Evolutionary conservation across 2,888 invertebrate genomes (phyloP).

Genomic region (Eugnorisma glareosa): DNA sequence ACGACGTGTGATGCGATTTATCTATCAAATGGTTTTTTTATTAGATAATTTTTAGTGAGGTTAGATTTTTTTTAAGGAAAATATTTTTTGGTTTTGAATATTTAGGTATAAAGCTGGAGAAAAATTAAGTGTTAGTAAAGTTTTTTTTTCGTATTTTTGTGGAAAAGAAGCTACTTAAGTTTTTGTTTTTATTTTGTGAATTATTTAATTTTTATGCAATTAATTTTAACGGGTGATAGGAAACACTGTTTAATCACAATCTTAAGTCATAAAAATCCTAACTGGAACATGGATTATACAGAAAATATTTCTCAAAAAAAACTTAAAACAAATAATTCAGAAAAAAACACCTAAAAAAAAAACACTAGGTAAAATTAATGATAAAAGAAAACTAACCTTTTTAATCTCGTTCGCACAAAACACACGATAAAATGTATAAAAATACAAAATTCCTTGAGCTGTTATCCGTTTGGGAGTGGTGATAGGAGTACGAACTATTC

Average conservation of each 20-base stretch:
- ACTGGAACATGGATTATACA: too few species aligned
- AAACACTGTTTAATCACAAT: neutral
- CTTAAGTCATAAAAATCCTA: neutral
- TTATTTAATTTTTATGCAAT: rapidly evolving
- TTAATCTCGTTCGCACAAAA: conserved; percentile 56
- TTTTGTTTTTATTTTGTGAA: neutral
- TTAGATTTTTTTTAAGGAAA: neutral
- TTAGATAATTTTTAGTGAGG: conserved; percentile 21
- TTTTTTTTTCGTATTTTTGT: neutral
- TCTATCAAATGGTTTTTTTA: conserved; percentile 26
- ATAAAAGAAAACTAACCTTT: conserved; percentile 52
- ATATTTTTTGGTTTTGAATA: neutral
- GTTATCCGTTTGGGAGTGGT: conserved; percentile 41
- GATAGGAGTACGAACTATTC: conserved; percentile 48
- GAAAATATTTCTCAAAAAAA: neutral
- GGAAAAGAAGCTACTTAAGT: neutral
- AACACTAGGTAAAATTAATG: neutral
- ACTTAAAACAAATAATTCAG: neutral
- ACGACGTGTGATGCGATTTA: conserved; percentile 9
- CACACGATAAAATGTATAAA: conserved; percentile 58
- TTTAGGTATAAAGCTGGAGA: neutral
- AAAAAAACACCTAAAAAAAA: neutral
- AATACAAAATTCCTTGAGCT: conserved; percentile 62
- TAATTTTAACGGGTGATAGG: neutral
- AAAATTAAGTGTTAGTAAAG: neutral